Evolutionary conservation across 2,888 invertebrate genomes (phyloP), one percentile per base, ranked within the genome.

Genomic region (Micropterix aruncella): DNA sequence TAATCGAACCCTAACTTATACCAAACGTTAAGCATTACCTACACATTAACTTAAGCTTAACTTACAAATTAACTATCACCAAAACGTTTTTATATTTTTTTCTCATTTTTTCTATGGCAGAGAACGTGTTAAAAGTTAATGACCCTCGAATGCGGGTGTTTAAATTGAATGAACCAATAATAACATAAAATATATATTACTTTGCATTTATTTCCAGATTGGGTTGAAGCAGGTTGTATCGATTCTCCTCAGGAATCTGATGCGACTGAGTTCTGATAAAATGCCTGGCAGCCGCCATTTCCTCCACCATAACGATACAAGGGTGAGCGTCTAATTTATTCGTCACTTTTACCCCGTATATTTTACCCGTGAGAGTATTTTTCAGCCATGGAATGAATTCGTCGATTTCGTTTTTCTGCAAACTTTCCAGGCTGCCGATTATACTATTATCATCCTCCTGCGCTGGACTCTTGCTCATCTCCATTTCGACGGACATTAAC

Each of bases 261-360:
- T 83, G 81, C 43, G 91, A 83, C 56, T 93, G 90, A 0, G 93
- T 92, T 44, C 89, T 77, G 44, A 96, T 80, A 57, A 96, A 95
- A 63, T 96, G 95, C 40, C 97, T 73, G 0, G 96, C 95, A 2
- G 93, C 88, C 1, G 91, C 95, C 93, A 96, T 95, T 66, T 97
- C 95, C 52, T 88, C 89, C 0, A 96, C 93, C 0, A 93, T 93
- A 2, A 97, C 79, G 1, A 95, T 88, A 60, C 95, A 96, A 0
- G 97, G 96, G 67, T 97, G 92, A 1, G 79, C 75, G 53, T 90
- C 90, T 38, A 96, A 69, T 45, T 88, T 79, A 27, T 78, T 79
- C 1, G 95, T 96, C 2, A 84, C 80, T 59, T 85, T 84, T 0
- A 94, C 85, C 46, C 83, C 80, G 38, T 80, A 76, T 2, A 91